Percentiles rank a stretch among this genome's conserved stretches.
Conservation (phyloP, 2,113 vertebrate species). For the Sialia sialis region DNA sequence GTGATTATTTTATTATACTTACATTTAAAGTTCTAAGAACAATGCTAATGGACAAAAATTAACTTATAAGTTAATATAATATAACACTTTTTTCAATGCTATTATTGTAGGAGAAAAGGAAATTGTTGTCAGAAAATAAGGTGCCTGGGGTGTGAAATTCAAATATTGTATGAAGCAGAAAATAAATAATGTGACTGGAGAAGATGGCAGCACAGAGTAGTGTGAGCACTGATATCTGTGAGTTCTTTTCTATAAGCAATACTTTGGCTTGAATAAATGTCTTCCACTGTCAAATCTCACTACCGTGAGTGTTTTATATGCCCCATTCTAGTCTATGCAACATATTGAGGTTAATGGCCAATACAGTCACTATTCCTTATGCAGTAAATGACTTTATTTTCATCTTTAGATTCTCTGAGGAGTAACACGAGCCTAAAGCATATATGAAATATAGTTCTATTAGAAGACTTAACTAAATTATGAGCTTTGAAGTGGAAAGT, state of each 20-base stretch:
- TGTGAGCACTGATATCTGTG: background rate
- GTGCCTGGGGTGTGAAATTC: background rate
- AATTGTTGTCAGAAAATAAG: background rate
- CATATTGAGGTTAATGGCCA: slow-evolving; percentile 66
- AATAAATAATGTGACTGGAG: background rate
- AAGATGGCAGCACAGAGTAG: background rate
- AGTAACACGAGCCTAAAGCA: slow-evolving; percentile 61
- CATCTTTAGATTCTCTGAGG: slow-evolving; percentile 52
- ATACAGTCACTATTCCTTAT: slow-evolving; percentile 55
- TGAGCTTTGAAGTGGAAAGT: slow-evolving; percentile 65
- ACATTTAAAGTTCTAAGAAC: slow-evolving; percentile 15
- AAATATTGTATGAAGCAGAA: background rate
- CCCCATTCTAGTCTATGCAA: slow-evolving; percentile 21
- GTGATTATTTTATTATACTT: slow-evolving; percentile 36
- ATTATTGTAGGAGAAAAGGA: background rate
- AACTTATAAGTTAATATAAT: slow-evolving; percentile 21
- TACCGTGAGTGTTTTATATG: slow-evolving; percentile 49
- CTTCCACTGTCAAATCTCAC: slow-evolving; percentile 32
- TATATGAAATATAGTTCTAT: slow-evolving; percentile 65
- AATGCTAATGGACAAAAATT: slow-evolving; percentile 20
- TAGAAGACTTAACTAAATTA: slow-evolving; percentile 67
- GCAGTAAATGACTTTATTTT: slow-evolving; percentile 68
- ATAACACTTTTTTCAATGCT: background rate
- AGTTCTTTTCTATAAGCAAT: background rate
- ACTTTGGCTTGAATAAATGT: slow-evolving; percentile 27